A percentile compares a stretch with the other conserved stretches of the same genome.
phyloP scores from a whole-genome alignment of 2,113 vertebrate genomes.

The Hydropotes inermis region DNA sequence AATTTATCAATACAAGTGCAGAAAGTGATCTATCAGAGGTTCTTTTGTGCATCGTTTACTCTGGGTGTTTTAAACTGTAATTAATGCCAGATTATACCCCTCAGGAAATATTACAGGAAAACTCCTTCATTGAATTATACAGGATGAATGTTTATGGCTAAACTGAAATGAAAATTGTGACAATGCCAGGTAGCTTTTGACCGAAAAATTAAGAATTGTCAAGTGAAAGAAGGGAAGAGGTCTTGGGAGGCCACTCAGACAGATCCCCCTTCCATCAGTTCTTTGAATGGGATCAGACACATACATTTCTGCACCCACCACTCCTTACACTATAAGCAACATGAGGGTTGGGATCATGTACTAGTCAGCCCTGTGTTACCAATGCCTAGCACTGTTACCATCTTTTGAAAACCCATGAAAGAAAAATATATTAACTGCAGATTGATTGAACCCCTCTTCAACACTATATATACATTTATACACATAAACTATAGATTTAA shows the following conservation, averaged over 20 bases:
- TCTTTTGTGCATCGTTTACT: not conserved
- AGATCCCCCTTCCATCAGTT: not conserved
- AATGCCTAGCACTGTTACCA: not conserved
- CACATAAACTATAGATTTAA: not conserved
- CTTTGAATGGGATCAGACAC: not conserved
- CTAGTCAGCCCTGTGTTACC: not conserved
- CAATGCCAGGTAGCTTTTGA: not conserved
- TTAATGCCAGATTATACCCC: not conserved
- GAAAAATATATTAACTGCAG: not conserved
- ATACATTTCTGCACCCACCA: not conserved
- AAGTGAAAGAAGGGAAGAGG: not conserved
- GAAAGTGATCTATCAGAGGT: not conserved
- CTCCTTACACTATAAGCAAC: not conserved
- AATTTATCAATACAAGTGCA: conserved; percentile 26
- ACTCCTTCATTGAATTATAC: not conserved
- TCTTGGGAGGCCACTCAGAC: not conserved
- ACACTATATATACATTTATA: not conserved
- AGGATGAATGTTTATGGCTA: not conserved
- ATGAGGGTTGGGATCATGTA: not conserved
- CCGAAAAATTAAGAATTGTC: not conserved
- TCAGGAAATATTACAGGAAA: not conserved
- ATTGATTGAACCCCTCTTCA: not conserved
- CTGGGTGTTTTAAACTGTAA: not conserved
- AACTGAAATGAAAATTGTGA: not conserved
- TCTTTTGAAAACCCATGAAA: not conserved